Conservation (phyloP, 92 coral and sea anemone genomes). For the Diadumene lineata region DNA sequence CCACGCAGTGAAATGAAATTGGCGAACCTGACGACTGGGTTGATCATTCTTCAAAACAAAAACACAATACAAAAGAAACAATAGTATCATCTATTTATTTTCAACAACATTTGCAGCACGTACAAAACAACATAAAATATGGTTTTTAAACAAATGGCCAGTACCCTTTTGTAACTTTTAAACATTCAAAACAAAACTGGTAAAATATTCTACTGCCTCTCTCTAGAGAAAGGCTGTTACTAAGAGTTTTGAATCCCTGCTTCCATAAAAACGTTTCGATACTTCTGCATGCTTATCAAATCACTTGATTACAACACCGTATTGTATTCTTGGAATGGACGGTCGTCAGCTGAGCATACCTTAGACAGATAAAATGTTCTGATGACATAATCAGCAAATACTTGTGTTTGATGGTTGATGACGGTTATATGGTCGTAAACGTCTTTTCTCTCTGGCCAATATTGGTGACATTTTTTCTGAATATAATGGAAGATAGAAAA, state of each 20-base stretch:
- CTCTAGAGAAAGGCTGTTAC: no score
- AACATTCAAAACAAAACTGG: no score
- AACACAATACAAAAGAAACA: no score
- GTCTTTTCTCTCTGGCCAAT: slow-evolving; percentile 35
- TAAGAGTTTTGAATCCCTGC: no score
- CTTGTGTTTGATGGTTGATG: slow-evolving; percentile 14
- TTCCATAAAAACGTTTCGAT: no score
- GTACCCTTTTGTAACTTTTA: no score
- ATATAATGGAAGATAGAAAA: neutral
- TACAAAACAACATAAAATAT: no score
- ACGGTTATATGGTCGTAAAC: slow-evolving; percentile 52
- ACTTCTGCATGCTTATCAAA: no score
- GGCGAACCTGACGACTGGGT: slow-evolving; percentile 34
- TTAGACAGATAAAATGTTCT: slow-evolving; percentile 38
- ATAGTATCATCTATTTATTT: neutral
- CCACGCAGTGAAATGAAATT: slow-evolving; percentile 63
- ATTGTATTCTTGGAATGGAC: neutral
- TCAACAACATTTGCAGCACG: no score
- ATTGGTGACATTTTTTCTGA: slow-evolving; percentile 20
- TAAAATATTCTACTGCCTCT: no score
- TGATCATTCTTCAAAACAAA: slow-evolving; percentile 5
- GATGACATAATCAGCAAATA: slow-evolving; percentile 31
- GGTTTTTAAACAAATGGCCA: no score
- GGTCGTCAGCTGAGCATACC: slow-evolving; percentile 12
- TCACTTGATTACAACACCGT: no score